Evolutionary conservation across 2,113 vertebrate genomes (phyloP), one percentile per base, ranked within the genome.

Genomic region (Aspiorhynchus laticeps): DNA sequence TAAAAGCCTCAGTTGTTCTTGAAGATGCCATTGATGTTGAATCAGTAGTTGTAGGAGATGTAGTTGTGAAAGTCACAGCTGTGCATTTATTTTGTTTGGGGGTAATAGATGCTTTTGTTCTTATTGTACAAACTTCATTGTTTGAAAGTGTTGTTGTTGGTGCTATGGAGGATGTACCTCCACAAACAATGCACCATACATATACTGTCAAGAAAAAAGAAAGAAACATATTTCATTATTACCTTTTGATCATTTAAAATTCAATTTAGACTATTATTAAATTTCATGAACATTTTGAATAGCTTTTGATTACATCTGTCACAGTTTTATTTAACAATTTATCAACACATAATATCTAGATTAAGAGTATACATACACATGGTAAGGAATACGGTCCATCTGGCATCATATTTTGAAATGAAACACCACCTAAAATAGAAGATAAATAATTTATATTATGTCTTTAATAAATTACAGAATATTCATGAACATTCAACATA

Each of bases 391-490:
- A 41, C 21, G 14, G 11, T 63, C 56, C 56, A 41, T 61, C 24
- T 80, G 78, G 8, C 53, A 12, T 79, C 77, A 80, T 63, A 26
- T 63, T 78, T 59, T 38, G 53, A 33, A 80, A 36, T n/a, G 56
- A 78, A 78, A 78, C 48, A 33, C 46, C 48, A 53, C 76, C 76
- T 78, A 33, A 78, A 78, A 78, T 51, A 33, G 26, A 51, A 77
- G 15, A 53, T 24, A 6, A 19, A 21, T 21, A 0, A 5, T 19
- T 14, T 6, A 36, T 36, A 24, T 73, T 38, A 73, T 36, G 31
- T 33, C 6, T 36, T 73, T 5, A 71, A 36, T 9, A 21, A 71
- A 71, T 21, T 73, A 41, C 69, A 73, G 8, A 73, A 38, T 9
- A 41, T 41, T 61, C 8, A 61, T n/a, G 24, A n/a, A n/a, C n/a